Percentiles rank a stretch among this genome's conserved stretches.
These are phyloP conservation scores for Cynoglossus semilaevis DNA, from an alignment of 2,113 vertebrate species.

Conservation along the genomic window DNA sequence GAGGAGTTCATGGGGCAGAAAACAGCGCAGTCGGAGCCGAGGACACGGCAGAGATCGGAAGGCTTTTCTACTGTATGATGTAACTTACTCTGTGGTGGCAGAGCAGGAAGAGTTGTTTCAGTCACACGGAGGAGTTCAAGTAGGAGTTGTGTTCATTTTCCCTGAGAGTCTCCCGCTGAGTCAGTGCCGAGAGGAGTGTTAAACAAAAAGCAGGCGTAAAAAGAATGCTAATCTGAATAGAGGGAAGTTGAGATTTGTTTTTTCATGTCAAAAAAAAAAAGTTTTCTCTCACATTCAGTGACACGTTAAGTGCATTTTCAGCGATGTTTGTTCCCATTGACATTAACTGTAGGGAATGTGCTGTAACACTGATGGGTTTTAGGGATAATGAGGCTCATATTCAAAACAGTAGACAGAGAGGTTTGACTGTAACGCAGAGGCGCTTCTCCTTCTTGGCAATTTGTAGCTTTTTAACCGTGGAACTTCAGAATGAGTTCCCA, in stretches of 20 bases:
- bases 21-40: conserved; percentile 20
- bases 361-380: not conserved
- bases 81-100: conserved; percentile 8
- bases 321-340: not conserved
- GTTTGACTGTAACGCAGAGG: too few species aligned
- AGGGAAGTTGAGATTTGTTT: not conserved
- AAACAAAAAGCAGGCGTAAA: not conserved
- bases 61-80: conserved; percentile 27
- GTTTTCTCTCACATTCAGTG: not conserved
- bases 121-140: not conserved
- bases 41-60: conserved; percentile 29
- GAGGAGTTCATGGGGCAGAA: conserved; percentile 48
- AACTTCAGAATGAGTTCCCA: too few species aligned
- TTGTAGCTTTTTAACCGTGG: too few species aligned
- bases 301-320: not conserved
- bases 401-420: not conserved
- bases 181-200: not conserved
- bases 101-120: conserved; percentile 20
- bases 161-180: not conserved
- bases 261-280: not conserved
- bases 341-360: not conserved
- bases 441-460: too few species aligned
- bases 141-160: conserved; percentile 2
- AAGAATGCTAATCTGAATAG: not conserved
- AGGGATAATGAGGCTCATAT: not conserved